phyloP scores from a whole-genome alignment of 30 jellyfish, hydroid and myxozoan species.

The Rhopilema esculentum region DNA sequence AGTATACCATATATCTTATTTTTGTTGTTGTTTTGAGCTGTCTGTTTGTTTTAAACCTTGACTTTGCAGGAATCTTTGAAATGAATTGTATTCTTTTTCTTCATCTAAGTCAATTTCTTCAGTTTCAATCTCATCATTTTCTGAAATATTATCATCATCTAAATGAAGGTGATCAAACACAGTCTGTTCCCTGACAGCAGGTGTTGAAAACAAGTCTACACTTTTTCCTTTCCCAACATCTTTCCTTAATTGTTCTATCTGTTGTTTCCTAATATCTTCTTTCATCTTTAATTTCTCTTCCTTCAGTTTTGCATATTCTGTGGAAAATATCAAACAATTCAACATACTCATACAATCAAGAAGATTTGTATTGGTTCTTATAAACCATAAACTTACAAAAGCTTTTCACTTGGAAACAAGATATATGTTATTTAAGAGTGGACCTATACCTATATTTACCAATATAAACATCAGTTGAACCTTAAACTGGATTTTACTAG shows the following conservation, averaged over 20 bases:
- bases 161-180: slow-evolving; percentile 26
- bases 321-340: neutral
- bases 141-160: slow-evolving; percentile 30
- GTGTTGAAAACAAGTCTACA: slow-evolving; percentile 55
- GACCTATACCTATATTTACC: too few species aligned
- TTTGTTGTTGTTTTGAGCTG: neutral
- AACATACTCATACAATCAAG: neutral
- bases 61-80: slow-evolving; percentile 60
- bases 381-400: too few species aligned
- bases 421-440: too few species aligned
- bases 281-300: slow-evolving; percentile 51
- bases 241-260: slow-evolving; percentile 51
- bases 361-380: too few species aligned
- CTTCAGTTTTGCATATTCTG: slow-evolving; percentile 74
- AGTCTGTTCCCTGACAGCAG: slow-evolving; percentile 19
- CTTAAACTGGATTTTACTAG: too few species aligned
- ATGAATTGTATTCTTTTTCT: slow-evolving; percentile 56
- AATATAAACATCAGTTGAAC: too few species aligned
- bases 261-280: slow-evolving; percentile 42
- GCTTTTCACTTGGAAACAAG: too few species aligned
- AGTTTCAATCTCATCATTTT: slow-evolving; percentile 16
- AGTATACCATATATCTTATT: neutral
- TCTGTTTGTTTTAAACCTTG: slow-evolving; percentile 67
- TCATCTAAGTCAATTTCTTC: slow-evolving; percentile 54
- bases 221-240: slow-evolving; percentile 61